A percentile compares a stretch with the other conserved stretches of the same genome.
These are phyloP conservation scores for Thymallus thymallus DNA, from an alignment of 2,113 vertebrate genomes.

Conservation along the genomic window DNA sequence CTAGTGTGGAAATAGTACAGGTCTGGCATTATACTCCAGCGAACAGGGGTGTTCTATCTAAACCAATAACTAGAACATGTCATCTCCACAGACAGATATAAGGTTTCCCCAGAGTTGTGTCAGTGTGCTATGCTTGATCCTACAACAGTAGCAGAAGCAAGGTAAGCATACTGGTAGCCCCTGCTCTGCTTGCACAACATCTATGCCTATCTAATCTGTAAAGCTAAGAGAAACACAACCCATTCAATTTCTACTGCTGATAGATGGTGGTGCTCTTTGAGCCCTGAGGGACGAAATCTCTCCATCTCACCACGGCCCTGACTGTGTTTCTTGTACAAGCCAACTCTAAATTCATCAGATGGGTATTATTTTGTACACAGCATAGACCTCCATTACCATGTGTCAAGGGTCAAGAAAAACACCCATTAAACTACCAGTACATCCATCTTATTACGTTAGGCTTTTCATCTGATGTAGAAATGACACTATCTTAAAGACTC, in stretches of 20 bases:
- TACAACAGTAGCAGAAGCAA: not conserved
- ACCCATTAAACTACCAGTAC: not conserved
- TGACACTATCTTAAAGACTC: not conserved
- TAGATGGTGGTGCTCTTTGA: slow-evolving; percentile 60
- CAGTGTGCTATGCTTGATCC: not conserved
- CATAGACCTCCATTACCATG: slow-evolving; percentile 40
- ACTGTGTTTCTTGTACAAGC: slow-evolving; percentile 28
- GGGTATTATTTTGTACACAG: too few species aligned
- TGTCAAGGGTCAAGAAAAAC: slow-evolving; percentile 57
- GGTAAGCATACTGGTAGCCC: too few species aligned
- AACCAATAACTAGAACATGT: not conserved
- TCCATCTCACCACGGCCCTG: slow-evolving; percentile 29
- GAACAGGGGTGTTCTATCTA: too few species aligned
- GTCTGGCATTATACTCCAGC: too few species aligned
- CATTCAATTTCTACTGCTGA: slow-evolving; percentile 65
- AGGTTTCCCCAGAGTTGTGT: not conserved
- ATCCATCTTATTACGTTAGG: not conserved
- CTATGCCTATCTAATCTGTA: slow-evolving; percentile 54
- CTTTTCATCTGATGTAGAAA: too few species aligned
- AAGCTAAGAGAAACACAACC: slow-evolving; percentile 50
- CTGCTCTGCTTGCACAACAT: slow-evolving; percentile 47
- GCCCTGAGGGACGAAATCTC: slow-evolving; percentile 47
- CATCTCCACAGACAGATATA: slow-evolving; percentile 17
- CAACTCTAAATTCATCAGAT: slow-evolving; percentile 43
- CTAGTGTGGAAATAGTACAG: too few species aligned